Percentiles rank a stretch among this genome's conserved stretches.
Conservation (phyloP, 2,113 vertebrate genomes). For the Proterorhinus semilunaris region DNA sequence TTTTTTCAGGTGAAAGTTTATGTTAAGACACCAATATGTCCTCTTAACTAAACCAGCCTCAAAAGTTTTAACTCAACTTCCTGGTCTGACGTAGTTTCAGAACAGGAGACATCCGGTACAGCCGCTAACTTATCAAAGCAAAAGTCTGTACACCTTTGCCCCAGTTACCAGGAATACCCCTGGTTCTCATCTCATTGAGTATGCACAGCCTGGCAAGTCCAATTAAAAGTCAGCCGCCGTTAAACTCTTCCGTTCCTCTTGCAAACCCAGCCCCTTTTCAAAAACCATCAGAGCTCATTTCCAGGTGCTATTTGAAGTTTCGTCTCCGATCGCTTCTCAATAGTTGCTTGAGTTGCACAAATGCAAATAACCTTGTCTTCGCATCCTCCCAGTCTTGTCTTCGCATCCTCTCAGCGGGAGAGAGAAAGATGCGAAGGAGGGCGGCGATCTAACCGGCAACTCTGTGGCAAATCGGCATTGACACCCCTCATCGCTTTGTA, state of each 20-base stretch:
- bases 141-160: neutral
- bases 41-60: too few relatives aligned
- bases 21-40: too few relatives aligned
- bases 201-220: slow-evolving; percentile 28
- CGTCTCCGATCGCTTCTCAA: slow-evolving; percentile 31
- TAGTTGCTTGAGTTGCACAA: slow-evolving; percentile 53
- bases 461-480: slow-evolving; percentile 65
- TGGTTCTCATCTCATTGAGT: slow-evolving; percentile 28
- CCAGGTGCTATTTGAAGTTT: slow-evolving; percentile 45
- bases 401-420: slow-evolving; percentile 31
- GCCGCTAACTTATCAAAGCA: neutral
- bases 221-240: slow-evolving; percentile 41
- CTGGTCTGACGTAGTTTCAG: neutral
- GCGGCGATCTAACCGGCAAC: slow-evolving; percentile 53
- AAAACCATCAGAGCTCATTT: slow-evolving; percentile 44
- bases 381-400: slow-evolving; percentile 39
- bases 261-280: slow-evolving; percentile 38
- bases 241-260: slow-evolving; percentile 23
- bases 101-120: neutral
- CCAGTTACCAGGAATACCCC: slow-evolving; percentile 12
- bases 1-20: too few relatives aligned
- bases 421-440: slow-evolving; percentile 36
- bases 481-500: slow-evolving; percentile 68
- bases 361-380: slow-evolving; percentile 47
- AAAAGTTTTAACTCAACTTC: neutral